Base-by-base conservation (phyloP, 2,797 vertebrate genomes). In the Sebastes goodei region DNA sequence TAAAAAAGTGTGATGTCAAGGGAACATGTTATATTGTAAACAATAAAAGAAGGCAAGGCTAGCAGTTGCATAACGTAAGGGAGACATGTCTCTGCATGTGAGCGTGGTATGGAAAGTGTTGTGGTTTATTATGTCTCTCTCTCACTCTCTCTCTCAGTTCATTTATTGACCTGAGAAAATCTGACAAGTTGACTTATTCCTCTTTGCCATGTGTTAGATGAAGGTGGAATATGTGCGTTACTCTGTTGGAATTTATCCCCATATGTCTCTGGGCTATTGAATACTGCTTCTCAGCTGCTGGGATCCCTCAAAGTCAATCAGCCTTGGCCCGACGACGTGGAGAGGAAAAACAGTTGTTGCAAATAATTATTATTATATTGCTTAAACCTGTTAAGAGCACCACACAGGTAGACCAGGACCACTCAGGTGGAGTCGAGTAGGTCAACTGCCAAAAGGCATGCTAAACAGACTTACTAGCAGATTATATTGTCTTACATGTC, bases 221-320 rank as follows among this genome's bases (percentile, higher is more conserved):
- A 88, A 92, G 85, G 86, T 84, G 90, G 92, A 93, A 92, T 90
- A 88, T 88, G 78, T 84, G 77, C 63, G 76, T 92, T 89, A 79
- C 35, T 82, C 83, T 79, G 60, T 53, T 91, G 90, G 92, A 94
- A 91, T 91, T 74, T 27, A 35, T 74, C 84, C 74, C 77, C 71
- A 72, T 46, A 53, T 89, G 74, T 74, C 72, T 84, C 71, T 49
- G 32, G 68, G 74, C 78, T 76, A 27, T 73, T 77, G 61, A 87
- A 63, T 6, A 23, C 20, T 32, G 75, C 62, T 64, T 57, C 82
- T 76, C 81, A 72, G 72, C 85, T 83, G 71, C 89, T 82, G 82
- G 5, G 25, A 83, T 83, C 78, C 55, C 35, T 85, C 79, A 78
- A 69, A 86, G 25, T 68, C 74, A 84, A 55, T 86, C 66, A 79